These are phyloP conservation scores for Cinclus cinclus DNA, from an alignment of 2,113 vertebrate genomes.

Conservation along the genomic window DNA sequence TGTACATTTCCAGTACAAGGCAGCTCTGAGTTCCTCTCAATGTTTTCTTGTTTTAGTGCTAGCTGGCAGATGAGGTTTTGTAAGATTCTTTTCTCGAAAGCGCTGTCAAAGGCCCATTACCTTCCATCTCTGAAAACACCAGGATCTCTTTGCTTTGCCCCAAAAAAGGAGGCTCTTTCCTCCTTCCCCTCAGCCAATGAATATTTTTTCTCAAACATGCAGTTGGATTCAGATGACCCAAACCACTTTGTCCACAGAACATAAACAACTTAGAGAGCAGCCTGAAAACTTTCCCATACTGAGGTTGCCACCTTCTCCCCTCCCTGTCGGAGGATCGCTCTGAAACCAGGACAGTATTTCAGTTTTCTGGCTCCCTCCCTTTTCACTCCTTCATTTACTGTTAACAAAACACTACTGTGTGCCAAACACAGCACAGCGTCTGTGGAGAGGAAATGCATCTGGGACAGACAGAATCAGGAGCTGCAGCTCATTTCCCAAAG, in stretches of 20 bases:
- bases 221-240: background rate
- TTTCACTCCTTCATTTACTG: background rate
- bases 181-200: background rate
- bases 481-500: background rate
- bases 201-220: background rate
- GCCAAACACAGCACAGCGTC: background rate
- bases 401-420: background rate
- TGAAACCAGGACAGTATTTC: conserved; percentile 6
- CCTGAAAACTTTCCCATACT: conserved; percentile 45
- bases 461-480: background rate
- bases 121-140: background rate
- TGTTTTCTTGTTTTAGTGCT: background rate
- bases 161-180: background rate
- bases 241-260: background rate
- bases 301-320: conserved; percentile 17
- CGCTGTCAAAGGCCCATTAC: background rate
- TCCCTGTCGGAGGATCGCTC: background rate
- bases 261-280: conserved; percentile 37
- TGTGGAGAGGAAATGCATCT: background rate
- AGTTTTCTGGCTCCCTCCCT: background rate
- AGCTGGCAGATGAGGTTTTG: background rate
- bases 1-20: background rate
- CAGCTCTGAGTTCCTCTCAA: background rate
- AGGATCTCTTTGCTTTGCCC: background rate
- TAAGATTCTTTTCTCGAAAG: background rate